These are phyloP conservation scores for Stramonita haemastoma DNA, from an alignment of 2,888 invertebrate species.

Conservation along the genomic window DNA sequence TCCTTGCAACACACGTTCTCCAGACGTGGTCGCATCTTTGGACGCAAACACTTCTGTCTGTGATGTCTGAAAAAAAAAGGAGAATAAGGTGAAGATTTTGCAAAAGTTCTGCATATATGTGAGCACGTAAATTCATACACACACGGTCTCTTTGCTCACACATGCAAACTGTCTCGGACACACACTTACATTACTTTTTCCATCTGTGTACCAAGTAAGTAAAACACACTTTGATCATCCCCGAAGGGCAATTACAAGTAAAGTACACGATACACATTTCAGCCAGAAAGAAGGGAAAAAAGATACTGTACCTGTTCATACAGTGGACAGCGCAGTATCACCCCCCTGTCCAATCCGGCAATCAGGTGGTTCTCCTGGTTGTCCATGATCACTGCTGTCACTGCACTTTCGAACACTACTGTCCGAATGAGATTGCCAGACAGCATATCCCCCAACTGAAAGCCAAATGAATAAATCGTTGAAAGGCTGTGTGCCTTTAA, in stretches of 20 bases:
- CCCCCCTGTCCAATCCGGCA: slow-evolving; percentile 86
- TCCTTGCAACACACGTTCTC: slow-evolving; percentile 78
- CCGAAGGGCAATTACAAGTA: no score
- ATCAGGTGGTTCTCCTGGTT: slow-evolving; percentile 85
- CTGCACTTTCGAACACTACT: slow-evolving; percentile 85
- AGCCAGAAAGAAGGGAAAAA: no score
- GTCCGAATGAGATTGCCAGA: slow-evolving; percentile 85
- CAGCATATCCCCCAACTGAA: slow-evolving; percentile 84
- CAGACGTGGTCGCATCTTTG: slow-evolving; percentile 79
- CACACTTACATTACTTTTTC: no score
- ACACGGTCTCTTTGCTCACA: neutral
- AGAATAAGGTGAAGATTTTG: neutral
- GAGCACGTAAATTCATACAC: neutral
- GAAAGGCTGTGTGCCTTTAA: no score
- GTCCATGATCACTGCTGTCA: slow-evolving; percentile 86
- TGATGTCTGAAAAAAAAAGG: neutral
- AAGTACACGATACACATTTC: no score
- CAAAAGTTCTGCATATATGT: neutral
- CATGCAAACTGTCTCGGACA: no score
- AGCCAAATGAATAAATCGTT: slow-evolving; percentile 17
- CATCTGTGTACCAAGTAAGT: no score
- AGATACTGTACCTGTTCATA: slow-evolving; percentile 79
- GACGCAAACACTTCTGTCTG: slow-evolving; percentile 72
- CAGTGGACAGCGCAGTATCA: slow-evolving; percentile 83
- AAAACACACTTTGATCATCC: no score